Evolutionary conservation across 2,797 vertebrate genomes (phyloP).

Genomic region (Saxicola maurus): DNA sequence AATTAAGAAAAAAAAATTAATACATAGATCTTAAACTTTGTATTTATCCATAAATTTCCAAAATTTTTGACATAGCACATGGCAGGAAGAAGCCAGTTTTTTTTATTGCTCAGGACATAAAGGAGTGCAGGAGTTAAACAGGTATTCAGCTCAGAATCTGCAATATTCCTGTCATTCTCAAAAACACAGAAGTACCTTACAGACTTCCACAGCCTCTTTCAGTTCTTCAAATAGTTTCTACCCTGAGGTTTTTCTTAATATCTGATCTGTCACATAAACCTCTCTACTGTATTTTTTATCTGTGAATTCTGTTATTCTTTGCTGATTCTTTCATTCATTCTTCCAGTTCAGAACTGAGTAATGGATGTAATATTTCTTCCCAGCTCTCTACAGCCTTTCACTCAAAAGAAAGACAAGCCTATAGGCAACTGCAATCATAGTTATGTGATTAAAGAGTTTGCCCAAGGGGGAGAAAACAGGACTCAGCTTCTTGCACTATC

Average conservation of each 20-base stretch:
- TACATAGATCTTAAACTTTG: background rate
- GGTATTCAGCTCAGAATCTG: background rate
- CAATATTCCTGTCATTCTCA: background rate
- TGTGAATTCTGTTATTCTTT: background rate
- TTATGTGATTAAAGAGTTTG: constrained; percentile 4
- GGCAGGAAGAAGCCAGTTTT: background rate
- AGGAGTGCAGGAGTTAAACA: background rate
- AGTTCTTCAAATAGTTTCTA: background rate
- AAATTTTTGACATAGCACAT: background rate
- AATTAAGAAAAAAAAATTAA: background rate
- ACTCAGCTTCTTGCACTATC: background rate
- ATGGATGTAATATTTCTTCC: background rate
- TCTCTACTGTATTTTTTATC: background rate
- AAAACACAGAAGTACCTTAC: background rate
- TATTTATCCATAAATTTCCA: background rate
- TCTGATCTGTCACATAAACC: background rate
- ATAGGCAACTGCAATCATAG: background rate
- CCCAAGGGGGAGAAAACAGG: background rate
- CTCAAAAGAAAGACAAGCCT: background rate
- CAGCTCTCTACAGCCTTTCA: background rate
- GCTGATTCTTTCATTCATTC: background rate
- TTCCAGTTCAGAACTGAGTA: background rate
- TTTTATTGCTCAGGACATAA: background rate
- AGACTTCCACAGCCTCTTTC: background rate
- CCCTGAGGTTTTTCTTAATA: background rate